A percentile compares a stretch with the other conserved stretches of the same genome.
These are phyloP conservation scores for Oegoconia quadripuncta DNA, from an alignment of 2,888 invertebrate species.

Conservation along the genomic window DNA sequence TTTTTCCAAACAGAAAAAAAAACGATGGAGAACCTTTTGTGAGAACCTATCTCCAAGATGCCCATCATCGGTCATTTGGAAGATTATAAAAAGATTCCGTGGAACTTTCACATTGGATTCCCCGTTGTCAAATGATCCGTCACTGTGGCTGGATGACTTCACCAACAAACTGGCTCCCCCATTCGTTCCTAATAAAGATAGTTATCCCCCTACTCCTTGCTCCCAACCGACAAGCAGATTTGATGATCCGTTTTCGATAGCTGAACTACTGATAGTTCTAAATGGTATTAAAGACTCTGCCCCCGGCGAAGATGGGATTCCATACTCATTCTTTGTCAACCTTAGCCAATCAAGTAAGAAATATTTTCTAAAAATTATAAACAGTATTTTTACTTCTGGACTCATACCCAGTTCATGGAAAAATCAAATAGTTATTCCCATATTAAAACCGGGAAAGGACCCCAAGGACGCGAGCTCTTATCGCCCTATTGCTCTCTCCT, in stretches of 20 bases:
- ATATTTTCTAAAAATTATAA: constrained; percentile 10
- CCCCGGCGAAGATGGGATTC: constrained; percentile 19
- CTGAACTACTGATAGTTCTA: constrained; percentile 9
- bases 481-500: constrained; percentile 18
- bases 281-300: constrained; percentile 12
- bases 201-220: not conserved
- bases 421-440: constrained; percentile 12
- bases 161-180: constrained; percentile 6
- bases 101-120: not conserved
- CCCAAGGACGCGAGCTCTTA: constrained; percentile 6
- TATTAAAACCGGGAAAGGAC: constrained; percentile 12
- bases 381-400: constrained; percentile 7
- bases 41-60: constrained; percentile 10
- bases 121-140: constrained; percentile 1
- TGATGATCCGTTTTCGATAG: constrained; percentile 12
- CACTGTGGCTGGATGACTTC: constrained; percentile 1
- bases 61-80: constrained; percentile 10
- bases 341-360: not conserved
- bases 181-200: not conserved
- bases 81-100: constrained; percentile 6
- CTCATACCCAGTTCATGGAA: constrained; percentile 12
- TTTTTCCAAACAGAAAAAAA: constrained; percentile 10
- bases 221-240: not conserved
- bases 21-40: constrained; percentile 14
- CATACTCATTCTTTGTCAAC: constrained; percentile 13